These are phyloP conservation scores for Trissolcus basalis DNA, from an alignment of 1,140 invertebrate species.

Conservation along the genomic window DNA sequence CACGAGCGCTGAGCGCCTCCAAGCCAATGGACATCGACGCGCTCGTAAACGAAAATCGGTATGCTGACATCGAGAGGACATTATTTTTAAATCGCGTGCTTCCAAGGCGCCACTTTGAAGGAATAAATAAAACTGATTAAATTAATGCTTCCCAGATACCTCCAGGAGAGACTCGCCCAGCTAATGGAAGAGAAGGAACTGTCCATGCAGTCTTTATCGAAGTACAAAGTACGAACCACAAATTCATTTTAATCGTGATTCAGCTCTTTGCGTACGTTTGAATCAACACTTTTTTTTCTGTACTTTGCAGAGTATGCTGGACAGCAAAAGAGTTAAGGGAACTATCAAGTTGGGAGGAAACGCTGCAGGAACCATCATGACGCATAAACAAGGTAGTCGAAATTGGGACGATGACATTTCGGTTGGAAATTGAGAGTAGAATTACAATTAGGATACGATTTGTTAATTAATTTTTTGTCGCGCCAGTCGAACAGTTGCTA, in stretches of 20 bases:
- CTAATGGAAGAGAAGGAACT: constrained; percentile 87
- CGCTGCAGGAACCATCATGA: constrained; percentile 77
- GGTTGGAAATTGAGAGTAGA: too few relatives aligned
- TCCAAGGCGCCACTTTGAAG: too few relatives aligned
- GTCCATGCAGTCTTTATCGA: constrained; percentile 81
- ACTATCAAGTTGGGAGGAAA: constrained; percentile 78
- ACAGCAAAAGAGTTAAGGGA: constrained; percentile 79
- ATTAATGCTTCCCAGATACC: constrained; percentile 76
- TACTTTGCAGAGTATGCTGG: constrained; percentile 77
- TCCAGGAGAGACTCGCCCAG: constrained; percentile 88
- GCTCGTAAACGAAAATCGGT: constrained; percentile 87
- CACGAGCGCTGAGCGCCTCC: constrained; percentile 80
- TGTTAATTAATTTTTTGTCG: neutral
- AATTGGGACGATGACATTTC: too few relatives aligned
- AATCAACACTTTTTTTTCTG: too few relatives aligned
- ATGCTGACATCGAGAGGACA: constrained; percentile 8
- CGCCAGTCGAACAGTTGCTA: constrained; percentile 82
- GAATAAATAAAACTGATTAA: constrained; percentile 2
- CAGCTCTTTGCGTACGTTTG: too few relatives aligned
- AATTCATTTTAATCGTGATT: too few relatives aligned
- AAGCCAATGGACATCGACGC: constrained; percentile 87
- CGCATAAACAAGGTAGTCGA: constrained; percentile 79
- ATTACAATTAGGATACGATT: too few relatives aligned
- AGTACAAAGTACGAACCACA: constrained; percentile 81
- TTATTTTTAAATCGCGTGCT: neutral